Percentiles rank a stretch among this genome's conserved stretches.
Conservation (phyloP, 1,140 invertebrate species). For the Philotrypesis tridentata region DNA sequence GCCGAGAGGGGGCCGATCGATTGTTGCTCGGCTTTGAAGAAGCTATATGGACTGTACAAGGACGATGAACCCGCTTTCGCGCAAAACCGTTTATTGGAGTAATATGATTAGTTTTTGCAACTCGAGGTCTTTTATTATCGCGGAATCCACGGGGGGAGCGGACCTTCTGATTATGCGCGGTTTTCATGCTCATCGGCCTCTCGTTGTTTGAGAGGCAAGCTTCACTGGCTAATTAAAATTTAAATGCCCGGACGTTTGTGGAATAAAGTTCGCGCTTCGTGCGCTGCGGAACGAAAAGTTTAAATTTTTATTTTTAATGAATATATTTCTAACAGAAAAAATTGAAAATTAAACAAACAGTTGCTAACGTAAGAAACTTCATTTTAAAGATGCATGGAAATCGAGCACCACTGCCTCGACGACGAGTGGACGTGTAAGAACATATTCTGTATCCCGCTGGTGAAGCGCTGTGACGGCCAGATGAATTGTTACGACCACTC, state of each 20-base stretch:
- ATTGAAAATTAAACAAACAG: too few species aligned
- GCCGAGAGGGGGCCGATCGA: not conserved
- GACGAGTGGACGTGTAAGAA: constrained; percentile 83
- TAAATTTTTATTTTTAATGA: too few species aligned
- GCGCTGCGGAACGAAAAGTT: too few species aligned
- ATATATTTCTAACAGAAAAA: too few species aligned
- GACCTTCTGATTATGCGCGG: not conserved
- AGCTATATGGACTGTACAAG: not conserved
- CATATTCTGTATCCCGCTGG: constrained; percentile 80
- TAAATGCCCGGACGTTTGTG: not conserved
- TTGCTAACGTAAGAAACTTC: not conserved
- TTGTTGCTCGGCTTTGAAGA: constrained; percentile 4
- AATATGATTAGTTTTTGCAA: constrained; percentile 31
- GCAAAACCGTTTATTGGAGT: constrained; percentile 6
- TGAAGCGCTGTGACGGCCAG: constrained; percentile 82
- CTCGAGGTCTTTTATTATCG: constrained; percentile 1
- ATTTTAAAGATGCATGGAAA: constrained; percentile 66
- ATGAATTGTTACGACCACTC: constrained; percentile 86
- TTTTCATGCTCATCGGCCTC: not conserved
- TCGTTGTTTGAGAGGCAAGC: not conserved
- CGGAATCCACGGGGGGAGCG: not conserved
- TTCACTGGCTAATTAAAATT: not conserved
- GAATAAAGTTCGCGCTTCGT: not conserved
- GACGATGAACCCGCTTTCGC: constrained; percentile 12
- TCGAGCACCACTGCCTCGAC: constrained; percentile 67